Percentiles rank a stretch among this genome's conserved stretches.
Conservation (phyloP, 2,797 vertebrate species). For the Poliocrania exsul region DNA sequence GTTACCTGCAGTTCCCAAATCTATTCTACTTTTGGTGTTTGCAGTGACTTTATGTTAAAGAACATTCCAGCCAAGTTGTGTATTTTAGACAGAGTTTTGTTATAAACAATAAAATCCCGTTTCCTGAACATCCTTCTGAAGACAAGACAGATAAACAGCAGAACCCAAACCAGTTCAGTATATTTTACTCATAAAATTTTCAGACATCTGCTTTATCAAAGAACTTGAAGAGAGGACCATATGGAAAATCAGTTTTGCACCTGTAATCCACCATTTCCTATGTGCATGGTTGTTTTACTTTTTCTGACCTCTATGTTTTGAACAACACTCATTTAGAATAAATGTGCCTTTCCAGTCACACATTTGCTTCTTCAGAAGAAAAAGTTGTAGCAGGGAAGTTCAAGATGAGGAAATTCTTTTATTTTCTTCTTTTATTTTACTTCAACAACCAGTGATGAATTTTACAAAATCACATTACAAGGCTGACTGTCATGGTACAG, state of each 20-base stretch:
- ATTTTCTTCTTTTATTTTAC: neutral
- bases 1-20: neutral
- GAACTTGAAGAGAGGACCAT: neutral
- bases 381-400: neutral
- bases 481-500: neutral
- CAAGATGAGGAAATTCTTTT: neutral
- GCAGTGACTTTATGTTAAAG: neutral
- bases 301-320: neutral
- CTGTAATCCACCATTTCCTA: neutral
- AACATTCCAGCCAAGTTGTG: conserved; percentile 2
- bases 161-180: neutral
- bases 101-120: conserved; percentile 24
- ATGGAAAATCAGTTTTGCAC: neutral
- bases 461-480: conserved; percentile 2
- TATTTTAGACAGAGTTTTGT: conserved; percentile 18
- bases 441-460: neutral
- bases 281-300: neutral
- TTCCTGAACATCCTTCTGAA: conserved; percentile 4
- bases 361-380: neutral
- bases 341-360: neutral
- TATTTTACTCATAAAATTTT: neutral
- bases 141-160: neutral
- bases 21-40: neutral
- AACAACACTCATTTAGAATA: neutral
- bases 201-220: neutral